Evolutionary conservation across 2,113 vertebrate genomes (phyloP), one percentile per base, ranked within the genome.

Genomic region (Psilopogon haemacephalus): DNA sequence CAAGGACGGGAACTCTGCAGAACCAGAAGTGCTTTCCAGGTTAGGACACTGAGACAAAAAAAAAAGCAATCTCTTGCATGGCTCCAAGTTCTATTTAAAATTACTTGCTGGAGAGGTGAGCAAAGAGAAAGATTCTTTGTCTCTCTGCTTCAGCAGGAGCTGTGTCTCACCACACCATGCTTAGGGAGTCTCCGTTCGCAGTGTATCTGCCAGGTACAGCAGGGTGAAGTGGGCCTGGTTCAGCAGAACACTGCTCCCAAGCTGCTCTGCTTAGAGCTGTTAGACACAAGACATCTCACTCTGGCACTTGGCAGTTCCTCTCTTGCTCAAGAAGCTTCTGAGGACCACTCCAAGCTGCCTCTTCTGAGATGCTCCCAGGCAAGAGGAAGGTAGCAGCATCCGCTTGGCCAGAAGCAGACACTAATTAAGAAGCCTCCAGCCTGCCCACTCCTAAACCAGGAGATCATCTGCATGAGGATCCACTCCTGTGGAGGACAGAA

Each of bases 151-250:
- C 67, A 73, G 63, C 55, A 73, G 3, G 1, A 68, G 8, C 13
- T 21, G 17, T 4, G 50, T 24, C 1, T 89, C 77, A 54, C 6
- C 7, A 21, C 1, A 3, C 33, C 0, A 3, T 6, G 42, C 64
- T 38, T 46, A 69, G 70, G 19, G 44, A 78, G 65, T 55, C 44
- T 78, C 63, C 40, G 24, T 40, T 7, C 38, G 48, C 38, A 71
- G 72, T 3, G 62, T 20, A 26, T 3, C 28, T 78, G 58, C 69
- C 30, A 50, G 73, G 6, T 20, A 26, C 7, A 46, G 64, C 44
- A 33, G 42, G 3, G 12, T 1, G 1, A 67, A 7, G 6, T n/a
- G 21, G 6, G 54, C 27, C 52, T 21, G 1, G 13, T n/a, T 23
- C 48, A 35, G 15, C 55, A 60, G 9, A 65, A 13, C 26, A 7